These are phyloP conservation scores for Galagoides demidoff DNA, from an alignment of 2,797 vertebrate genomes.

Conservation along the genomic window DNA sequence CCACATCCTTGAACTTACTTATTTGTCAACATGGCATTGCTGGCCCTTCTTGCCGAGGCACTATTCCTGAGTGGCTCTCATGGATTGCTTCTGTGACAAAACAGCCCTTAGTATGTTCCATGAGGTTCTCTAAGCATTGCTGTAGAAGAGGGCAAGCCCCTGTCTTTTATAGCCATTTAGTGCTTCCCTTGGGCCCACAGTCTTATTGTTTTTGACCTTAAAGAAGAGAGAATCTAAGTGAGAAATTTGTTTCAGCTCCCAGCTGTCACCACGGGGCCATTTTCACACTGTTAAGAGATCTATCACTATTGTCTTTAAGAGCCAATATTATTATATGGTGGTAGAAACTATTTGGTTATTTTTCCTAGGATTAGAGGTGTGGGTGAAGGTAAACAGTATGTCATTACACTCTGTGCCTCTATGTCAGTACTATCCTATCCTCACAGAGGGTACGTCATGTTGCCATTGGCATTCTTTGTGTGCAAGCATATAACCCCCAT, in stretches of 20 bases:
- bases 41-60: neutral
- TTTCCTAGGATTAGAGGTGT: neutral
- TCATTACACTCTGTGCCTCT: neutral
- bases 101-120: neutral
- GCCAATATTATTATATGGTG: neutral
- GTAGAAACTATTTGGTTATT: neutral
- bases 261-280: neutral
- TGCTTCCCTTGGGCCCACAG: neutral
- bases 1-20: constrained; percentile 8
- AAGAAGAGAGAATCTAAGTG: neutral
- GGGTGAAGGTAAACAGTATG: neutral
- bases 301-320: constrained; percentile 14
- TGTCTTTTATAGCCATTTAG: constrained; percentile 20
- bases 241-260: neutral
- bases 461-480: neutral
- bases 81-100: constrained; percentile 49
- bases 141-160: neutral
- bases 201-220: constrained; percentile 27
- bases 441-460: neutral
- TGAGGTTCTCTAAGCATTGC: neutral
- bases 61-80: constrained; percentile 28
- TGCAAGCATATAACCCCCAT: neutral
- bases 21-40: neutral
- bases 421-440: neutral
- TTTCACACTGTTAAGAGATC: neutral